Evolutionary conservation across 2,888 invertebrate genomes (phyloP), one percentile per base, ranked within the genome.

Genomic region (Prionchulus punctatus): DNA sequence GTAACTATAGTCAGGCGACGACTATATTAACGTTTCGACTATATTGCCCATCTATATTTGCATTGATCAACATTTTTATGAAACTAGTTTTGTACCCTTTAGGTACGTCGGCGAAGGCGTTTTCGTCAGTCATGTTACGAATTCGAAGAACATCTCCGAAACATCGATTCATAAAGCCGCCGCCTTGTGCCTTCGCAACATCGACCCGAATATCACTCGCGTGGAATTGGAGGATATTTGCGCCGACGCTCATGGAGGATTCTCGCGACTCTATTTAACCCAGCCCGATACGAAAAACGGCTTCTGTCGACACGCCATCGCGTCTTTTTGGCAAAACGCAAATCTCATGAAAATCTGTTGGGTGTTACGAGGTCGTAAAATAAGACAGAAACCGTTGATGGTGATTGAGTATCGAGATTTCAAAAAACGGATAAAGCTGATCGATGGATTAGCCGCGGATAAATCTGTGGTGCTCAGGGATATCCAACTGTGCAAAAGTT

Each of bases 401-500:
- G 55, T 58, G 23, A 48, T 54, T 36, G 60, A 60, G 30, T 57
- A 31, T 45, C 27, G 57, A 3, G 57, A 57, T 12, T 54, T 54
- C 43, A 21, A 7, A 1, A 25, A 56, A 15, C 58, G 58, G n/a
- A 26, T 60, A 12, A 30, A 30, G 1, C 2, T 27, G 1, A 51
- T 50, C 15, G 60, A 60, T 48, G 60, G 60, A 3, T 31, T 60
- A 12, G 49, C 52, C n/a, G 57, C 45, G 2, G 60, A 60, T 30
- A 60, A 58, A 31, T 54, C 54, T 18, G 50, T 60, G 21, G 60
- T 60, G 2, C 28, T 60, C 28, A 30, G 60, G 1, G 60, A 60
- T 27, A 56, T 60, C 18, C 60, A 60, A 42, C 54, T 60, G 58
- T 49, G 51, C 58, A 60, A 60, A 43, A 31, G 28, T 23, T 31